phyloP scores from a whole-genome alignment of 2,113 vertebrate genomes.

The Tachysurus vachellii region DNA sequence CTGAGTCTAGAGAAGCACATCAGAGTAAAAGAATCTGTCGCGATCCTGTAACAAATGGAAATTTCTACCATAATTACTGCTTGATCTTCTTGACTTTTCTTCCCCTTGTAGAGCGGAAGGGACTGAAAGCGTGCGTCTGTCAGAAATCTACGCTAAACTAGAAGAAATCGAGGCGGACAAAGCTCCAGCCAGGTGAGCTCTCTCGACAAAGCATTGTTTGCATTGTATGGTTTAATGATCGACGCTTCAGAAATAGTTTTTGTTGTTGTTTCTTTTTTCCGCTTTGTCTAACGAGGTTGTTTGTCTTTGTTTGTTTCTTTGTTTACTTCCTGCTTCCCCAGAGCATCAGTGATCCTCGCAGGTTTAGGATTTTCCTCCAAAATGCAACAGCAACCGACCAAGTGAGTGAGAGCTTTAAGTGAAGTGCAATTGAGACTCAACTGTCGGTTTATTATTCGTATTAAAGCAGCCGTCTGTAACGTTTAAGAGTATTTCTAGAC shows the following conservation, averaged over 20 bases:
- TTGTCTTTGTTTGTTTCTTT: not conserved
- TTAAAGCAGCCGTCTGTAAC: not conserved
- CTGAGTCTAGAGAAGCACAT: not conserved
- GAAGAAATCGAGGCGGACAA: slow-evolving; percentile 98
- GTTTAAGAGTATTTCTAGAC: not conserved
- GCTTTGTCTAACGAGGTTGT: not conserved
- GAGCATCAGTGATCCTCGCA: slow-evolving; percentile 93
- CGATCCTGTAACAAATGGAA: too few relatives aligned
- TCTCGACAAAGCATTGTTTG: not conserved
- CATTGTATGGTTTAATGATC: not conserved
- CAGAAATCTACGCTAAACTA: slow-evolving; percentile 88
- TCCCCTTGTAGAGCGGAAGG: slow-evolving; percentile 78
- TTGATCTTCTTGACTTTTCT: slow-evolving; percentile 9
- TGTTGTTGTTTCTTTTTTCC: too few relatives aligned
- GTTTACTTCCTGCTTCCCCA: slow-evolving; percentile 61
- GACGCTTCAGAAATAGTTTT: not conserved
- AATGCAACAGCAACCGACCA: slow-evolving; percentile 94
- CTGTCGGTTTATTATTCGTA: not conserved
- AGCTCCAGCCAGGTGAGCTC: slow-evolving; percentile 87
- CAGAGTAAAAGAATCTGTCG: too few relatives aligned
- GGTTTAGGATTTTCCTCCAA: slow-evolving; percentile 90
- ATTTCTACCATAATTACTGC: not conserved
- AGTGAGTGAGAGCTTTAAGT: slow-evolving; percentile 72
- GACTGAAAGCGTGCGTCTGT: slow-evolving; percentile 81
- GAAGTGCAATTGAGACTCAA: not conserved